Conservation (phyloP, 92 coral and sea anemone species). For the Meandrina meandrites region DNA sequence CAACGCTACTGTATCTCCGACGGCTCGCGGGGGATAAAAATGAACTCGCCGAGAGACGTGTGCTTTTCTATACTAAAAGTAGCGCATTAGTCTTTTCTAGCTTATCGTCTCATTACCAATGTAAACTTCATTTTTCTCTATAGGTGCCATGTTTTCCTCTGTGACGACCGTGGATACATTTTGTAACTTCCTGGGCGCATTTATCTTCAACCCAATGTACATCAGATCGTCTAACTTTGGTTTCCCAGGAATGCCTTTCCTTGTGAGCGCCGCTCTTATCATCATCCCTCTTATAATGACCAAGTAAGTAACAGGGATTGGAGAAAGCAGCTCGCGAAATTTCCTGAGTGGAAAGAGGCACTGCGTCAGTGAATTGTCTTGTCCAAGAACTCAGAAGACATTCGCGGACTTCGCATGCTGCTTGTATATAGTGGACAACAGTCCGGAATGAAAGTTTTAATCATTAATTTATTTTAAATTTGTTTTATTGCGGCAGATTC, state of each 20-base stretch:
- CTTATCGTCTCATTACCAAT: not conserved
- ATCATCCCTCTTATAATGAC: constrained; percentile 64
- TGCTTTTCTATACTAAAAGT: not conserved
- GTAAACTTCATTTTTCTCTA: not conserved
- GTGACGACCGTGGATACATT: constrained; percentile 76
- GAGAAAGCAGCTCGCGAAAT: no score
- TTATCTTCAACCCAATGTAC: constrained; percentile 74
- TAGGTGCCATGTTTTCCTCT: constrained; percentile 78
- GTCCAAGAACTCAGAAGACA: no score
- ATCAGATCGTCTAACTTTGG: constrained; percentile 63
- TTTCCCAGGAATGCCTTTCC: constrained; percentile 78
- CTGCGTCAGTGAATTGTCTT: no score
- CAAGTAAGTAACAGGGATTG: constrained; percentile 50
- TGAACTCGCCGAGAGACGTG: not conserved
- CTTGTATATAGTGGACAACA: no score
- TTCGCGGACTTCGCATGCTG: no score
- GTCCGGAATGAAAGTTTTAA: not conserved
- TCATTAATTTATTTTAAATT: not conserved
- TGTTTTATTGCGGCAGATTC: constrained; percentile 7
- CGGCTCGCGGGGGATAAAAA: no score
- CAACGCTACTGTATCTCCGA: no score
- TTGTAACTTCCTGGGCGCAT: constrained; percentile 70
- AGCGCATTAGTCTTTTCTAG: not conserved
- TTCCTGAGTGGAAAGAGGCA: no score
- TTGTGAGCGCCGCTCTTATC: constrained; percentile 57